A percentile compares a stretch with the other conserved stretches of the same genome.
Conservation (phyloP, 1,140 invertebrate species). For the Cydia amplana region DNA sequence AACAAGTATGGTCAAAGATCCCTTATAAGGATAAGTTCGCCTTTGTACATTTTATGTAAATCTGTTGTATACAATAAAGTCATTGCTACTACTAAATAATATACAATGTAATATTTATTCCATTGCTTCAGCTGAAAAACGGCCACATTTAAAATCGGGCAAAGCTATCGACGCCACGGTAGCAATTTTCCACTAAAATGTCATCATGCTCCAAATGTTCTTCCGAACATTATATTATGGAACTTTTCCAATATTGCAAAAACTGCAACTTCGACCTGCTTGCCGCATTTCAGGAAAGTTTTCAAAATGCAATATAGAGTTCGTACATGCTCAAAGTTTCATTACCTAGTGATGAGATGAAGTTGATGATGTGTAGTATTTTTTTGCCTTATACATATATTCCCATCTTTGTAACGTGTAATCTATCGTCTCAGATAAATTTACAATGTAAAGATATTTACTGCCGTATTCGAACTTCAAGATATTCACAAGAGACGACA, state of each 20-base stretch:
- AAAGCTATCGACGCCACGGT: not conserved
- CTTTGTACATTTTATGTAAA: too few relatives aligned
- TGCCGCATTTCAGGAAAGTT: not conserved
- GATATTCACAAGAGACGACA: too few relatives aligned
- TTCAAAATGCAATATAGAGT: slow-evolving; percentile 10
- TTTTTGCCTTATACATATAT: too few relatives aligned
- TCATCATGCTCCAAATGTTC: slow-evolving; percentile 6
- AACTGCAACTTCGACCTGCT: slow-evolving; percentile 17
- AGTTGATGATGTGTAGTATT: not conserved
- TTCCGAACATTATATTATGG: slow-evolving; percentile 12
- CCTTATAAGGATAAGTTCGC: too few relatives aligned
- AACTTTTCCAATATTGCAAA: slow-evolving; percentile 23
- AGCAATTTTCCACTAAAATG: slow-evolving; percentile 6
- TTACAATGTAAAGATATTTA: too few relatives aligned
- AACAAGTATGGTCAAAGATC: too few relatives aligned
- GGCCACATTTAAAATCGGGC: not conserved
- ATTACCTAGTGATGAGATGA: not conserved
- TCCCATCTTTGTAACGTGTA: too few relatives aligned
- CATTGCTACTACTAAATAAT: too few relatives aligned
- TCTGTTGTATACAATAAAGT: too few relatives aligned
- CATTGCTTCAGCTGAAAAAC: not conserved
- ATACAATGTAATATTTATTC: too few relatives aligned
- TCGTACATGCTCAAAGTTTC: not conserved
- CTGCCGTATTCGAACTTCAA: too few relatives aligned
- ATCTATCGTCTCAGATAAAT: too few relatives aligned